Conservation (phyloP, 2,113 vertebrate genomes). For the Capricornis sumatraensis region DNA sequence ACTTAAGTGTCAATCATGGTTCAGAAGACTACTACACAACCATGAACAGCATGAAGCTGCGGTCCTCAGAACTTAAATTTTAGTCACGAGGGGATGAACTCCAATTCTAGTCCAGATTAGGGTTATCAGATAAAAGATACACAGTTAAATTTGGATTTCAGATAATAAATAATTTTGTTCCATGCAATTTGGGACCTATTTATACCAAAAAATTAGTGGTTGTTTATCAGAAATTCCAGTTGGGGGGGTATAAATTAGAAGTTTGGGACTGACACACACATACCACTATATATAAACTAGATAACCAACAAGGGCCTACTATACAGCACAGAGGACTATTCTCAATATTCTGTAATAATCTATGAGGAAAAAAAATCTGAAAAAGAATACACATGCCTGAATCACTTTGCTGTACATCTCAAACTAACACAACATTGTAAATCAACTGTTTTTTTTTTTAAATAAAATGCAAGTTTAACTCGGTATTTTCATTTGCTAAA, state of each 20-base stretch:
- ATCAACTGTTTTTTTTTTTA: background rate
- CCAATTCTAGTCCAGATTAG: background rate
- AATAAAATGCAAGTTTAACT: background rate
- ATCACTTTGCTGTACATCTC: background rate
- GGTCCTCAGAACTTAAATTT: background rate
- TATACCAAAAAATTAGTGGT: background rate
- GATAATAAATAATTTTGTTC: background rate
- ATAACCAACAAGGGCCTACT: background rate
- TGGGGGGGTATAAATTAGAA: background rate
- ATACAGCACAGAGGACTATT: background rate
- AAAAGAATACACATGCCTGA: background rate
- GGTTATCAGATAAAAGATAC: background rate
- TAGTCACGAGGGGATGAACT: background rate
- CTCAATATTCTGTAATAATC: background rate
- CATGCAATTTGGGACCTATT: background rate
- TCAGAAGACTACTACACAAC: background rate
- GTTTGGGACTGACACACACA: background rate
- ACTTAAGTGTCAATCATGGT: background rate
- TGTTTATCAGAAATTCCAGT: background rate
- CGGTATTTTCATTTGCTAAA: constrained; percentile 6
- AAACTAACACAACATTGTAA: background rate
- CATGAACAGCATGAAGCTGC: background rate
- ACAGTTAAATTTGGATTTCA: constrained; percentile 11
- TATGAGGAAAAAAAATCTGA: background rate
- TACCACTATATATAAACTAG: background rate